Evolutionary conservation across 2,888 invertebrate species (phyloP), one percentile per base, ranked within the genome.

Genomic region (Tetranychus piercei): DNA sequence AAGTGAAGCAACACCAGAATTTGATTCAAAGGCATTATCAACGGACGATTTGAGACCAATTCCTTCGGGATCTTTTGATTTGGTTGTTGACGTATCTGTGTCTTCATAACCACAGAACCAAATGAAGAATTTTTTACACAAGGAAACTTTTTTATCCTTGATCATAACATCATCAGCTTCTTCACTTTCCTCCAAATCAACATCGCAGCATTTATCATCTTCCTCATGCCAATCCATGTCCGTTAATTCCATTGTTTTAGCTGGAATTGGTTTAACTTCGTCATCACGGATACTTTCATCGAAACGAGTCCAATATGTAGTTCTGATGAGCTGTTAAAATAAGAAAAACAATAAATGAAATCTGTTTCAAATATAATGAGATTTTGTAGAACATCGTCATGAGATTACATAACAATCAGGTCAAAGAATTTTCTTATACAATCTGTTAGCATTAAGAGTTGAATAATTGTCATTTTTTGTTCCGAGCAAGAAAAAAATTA

Each of bases 291-390:
- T 73, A 23, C 71, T 73, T 11, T 72, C 67, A 71, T 79, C 79
- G 71, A 77, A 79, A 55, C 81, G 78, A 7, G 81, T 81, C 81
- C 80, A 81, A 75, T 78, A 81, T 5, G 81, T 81, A 8, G 81
- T 80, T 55, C 81, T 77, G 72, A 80, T 78, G 15, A 81, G 74
- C 81, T 81, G 77, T 20, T 67, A n/a, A 44, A 71, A 43, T 23
- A 75, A 45, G 6, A 8, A 69, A 11, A 22, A 23, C 11, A 23
- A 67, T 23, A 1, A 22, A 18, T 22, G 15, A 66, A 76, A n/a
- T n/a, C 18, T 22, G 44, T 34, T 9, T 43, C 18, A 23, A 44
- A 15, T 66, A 20, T 1, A 66, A 4, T 34, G 34, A 34, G 34
- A 34, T 1, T 5, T 34, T 34, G 34, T 34, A 5, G 0, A 34